Conservation (phyloP, 2,888 invertebrate genomes). For the Eubasilissa splendida region DNA sequence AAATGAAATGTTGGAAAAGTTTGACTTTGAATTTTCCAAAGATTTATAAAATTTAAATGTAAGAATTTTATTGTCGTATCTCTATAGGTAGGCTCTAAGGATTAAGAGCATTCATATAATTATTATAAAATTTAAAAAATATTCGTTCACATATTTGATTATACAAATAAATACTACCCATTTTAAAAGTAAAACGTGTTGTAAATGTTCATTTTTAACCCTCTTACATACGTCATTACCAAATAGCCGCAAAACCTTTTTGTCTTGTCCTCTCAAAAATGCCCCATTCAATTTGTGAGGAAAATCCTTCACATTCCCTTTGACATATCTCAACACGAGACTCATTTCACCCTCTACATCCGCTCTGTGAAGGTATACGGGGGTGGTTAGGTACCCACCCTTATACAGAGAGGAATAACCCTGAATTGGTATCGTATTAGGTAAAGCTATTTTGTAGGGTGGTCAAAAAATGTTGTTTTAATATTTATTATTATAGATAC, state of each 20-base stretch:
- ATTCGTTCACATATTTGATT: too few relatives aligned
- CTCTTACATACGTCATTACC: background rate
- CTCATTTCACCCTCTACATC: conserved; percentile 9
- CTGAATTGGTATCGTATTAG: conserved; percentile 26
- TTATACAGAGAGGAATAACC: conserved; percentile 4
- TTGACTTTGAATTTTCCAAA: too few relatives aligned
- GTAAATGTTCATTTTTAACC: too few relatives aligned
- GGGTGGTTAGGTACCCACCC: background rate
- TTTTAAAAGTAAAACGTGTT: too few relatives aligned
- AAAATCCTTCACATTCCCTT: conserved; percentile 55
- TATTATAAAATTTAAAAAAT: too few relatives aligned
- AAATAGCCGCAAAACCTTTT: conserved; percentile 13
- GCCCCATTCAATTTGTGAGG: conserved; percentile 47
- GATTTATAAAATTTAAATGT: too few relatives aligned
- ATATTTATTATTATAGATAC: background rate
- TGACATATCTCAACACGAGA: conserved; percentile 49
- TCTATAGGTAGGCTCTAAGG: too few relatives aligned
- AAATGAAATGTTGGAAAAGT: too few relatives aligned
- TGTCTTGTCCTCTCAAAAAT: conserved; percentile 21
- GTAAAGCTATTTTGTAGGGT: conserved; percentile 10
- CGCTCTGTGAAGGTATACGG: conserved; percentile 9
- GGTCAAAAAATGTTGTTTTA: background rate
- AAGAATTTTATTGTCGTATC: too few relatives aligned
- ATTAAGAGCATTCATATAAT: too few relatives aligned
- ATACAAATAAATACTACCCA: too few relatives aligned